Conservation (phyloP, 2,888 invertebrate genomes). For the Heliconius aoede region DNA sequence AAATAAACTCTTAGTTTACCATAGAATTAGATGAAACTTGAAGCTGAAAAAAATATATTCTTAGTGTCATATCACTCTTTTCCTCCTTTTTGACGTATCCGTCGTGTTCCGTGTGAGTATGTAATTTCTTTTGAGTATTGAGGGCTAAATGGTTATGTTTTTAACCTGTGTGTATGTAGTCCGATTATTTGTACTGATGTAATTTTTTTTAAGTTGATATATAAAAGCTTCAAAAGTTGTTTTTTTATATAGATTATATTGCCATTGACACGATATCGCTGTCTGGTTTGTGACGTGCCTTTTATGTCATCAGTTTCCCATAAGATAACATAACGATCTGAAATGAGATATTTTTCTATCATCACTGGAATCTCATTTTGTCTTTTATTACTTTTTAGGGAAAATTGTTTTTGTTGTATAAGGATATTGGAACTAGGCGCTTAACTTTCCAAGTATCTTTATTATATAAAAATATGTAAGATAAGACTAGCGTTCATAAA, state of each 20-base stretch:
- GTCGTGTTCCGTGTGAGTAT: too few relatives aligned
- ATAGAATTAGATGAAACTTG: too few relatives aligned
- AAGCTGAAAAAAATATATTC: too few relatives aligned
- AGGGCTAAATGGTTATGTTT: too few relatives aligned
- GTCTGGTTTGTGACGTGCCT: slow-evolving; percentile 5
- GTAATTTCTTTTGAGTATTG: too few relatives aligned
- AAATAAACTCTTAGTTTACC: too few relatives aligned
- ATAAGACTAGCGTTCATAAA: too few relatives aligned
- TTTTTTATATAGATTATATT: neutral
- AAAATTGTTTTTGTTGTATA: neutral
- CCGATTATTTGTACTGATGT: too few relatives aligned
- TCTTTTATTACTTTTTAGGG: slow-evolving; percentile 34
- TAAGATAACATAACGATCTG: slow-evolving; percentile 38
- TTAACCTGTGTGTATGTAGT: too few relatives aligned
- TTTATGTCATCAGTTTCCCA: slow-evolving; percentile 40
- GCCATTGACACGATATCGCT: slow-evolving; percentile 7
- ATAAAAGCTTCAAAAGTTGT: neutral
- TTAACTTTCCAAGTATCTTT: neutral
- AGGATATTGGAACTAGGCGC: neutral
- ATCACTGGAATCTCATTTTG: slow-evolving; percentile 31
- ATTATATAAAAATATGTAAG: neutral
- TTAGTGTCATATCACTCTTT: neutral
- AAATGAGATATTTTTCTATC: slow-evolving; percentile 38
- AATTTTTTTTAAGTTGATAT: too few relatives aligned
- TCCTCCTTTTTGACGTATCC: too few relatives aligned